Base-by-base conservation (phyloP, 2,113 vertebrate species). In the Epinephelus cyanopodus region DNA sequence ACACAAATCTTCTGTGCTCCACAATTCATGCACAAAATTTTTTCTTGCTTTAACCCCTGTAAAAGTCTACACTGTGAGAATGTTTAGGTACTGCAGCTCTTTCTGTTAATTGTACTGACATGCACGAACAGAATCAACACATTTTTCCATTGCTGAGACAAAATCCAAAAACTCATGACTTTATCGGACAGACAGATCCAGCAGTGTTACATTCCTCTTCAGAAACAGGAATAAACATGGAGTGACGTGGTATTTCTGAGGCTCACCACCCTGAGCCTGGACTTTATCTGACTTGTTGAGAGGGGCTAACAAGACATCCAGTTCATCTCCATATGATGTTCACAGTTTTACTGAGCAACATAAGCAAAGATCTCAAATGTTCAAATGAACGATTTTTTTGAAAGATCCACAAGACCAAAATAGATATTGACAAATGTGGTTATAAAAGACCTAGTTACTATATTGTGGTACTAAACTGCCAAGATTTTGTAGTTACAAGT, bases 211-310 rank as follows among this genome's bases (percentile, higher is more conserved):
- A 63, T n/a, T 63, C 12, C 62, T 14, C 37, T 23, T 23, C 21
- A 45, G 62, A 15, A 63, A 21, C 14, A 42, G 45, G 14, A 42
- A 29, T 25, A 25, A 6, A 15, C 1, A 13, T 21, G 23, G 48
- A 45, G 42, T 10, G 42, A 45, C 11, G 11, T 45, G 42, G 42
- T 52, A 47, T 66, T 47, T 25, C 39, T 65, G 45, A 33, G 12
- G 48, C 23, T 70, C 19, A 18, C 33, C 4, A 19, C 33, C 17
- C 57, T 45, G 18, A 58, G 37, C 21, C 39, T 47, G 25, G 42
- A n/a, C 50, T 67, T 61, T 68, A 57, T 76, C 67, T 17, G n/a
- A 45, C n/a, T 27, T 54, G 6, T 53, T n/a, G 60, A 85, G 29
- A 71, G 19, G 29, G 50, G 7, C 53, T 12, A 39, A 54, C 69